Conservation (phyloP, 2,888 invertebrate species). For the Deilephila elpenor region DNA sequence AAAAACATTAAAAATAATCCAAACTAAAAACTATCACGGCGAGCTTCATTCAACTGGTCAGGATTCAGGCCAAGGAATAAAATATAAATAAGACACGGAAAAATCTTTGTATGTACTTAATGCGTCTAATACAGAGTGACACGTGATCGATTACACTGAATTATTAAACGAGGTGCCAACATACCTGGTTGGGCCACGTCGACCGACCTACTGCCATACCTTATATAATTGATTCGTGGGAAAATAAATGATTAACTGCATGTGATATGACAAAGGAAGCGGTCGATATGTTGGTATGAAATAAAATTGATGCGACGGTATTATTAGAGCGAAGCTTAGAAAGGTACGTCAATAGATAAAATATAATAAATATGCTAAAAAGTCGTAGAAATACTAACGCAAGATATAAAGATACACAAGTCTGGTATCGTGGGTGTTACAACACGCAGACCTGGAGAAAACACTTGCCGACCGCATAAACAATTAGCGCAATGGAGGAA, state of each 20-base stretch:
- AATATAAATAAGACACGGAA: not conserved
- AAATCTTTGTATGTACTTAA: not conserved
- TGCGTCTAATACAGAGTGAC: conserved; percentile 13
- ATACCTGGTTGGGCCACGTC: conserved; percentile 23
- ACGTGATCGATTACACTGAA: conserved; percentile 53
- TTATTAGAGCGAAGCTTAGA: not conserved
- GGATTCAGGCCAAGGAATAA: not conserved
- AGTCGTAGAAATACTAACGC: too few relatives aligned
- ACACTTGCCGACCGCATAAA: too few relatives aligned
- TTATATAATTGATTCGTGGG: conserved; percentile 5
- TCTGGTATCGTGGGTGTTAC: too few relatives aligned
- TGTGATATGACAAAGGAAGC: not conserved
- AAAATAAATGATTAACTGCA: not conserved
- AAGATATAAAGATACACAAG: too few relatives aligned
- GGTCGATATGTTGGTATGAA: not conserved
- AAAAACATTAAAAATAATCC: too few relatives aligned
- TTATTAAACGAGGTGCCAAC: conserved; percentile 43
- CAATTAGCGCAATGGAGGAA: too few relatives aligned
- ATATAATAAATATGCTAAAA: too few relatives aligned
- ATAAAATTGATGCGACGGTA: not conserved
- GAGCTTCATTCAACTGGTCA: not conserved
- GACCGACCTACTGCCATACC: conserved; percentile 9
- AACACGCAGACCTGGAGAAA: too few relatives aligned
- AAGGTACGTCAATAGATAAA: too few relatives aligned
- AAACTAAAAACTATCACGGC: not conserved